phyloP scores from a whole-genome alignment of 2,797 vertebrate genomes.

The Eulemur mongoz region DNA sequence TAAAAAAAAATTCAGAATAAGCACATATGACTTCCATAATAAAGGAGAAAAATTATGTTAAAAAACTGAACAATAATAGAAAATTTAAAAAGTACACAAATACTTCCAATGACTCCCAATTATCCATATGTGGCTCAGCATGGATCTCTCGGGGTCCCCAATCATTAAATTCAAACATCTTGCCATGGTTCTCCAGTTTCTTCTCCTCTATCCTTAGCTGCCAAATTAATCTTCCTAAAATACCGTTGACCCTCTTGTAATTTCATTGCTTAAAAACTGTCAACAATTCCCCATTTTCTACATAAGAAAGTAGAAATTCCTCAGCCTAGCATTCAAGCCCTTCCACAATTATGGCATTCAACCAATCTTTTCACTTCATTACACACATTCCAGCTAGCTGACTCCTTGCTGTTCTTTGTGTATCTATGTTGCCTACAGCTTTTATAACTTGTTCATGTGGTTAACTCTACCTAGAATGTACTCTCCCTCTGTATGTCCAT shows the following conservation, averaged over 20 bases:
- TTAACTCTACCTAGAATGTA: not conserved
- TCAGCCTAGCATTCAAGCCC: not conserved
- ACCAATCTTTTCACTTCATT: not conserved
- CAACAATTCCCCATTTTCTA: not conserved
- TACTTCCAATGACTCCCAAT: not conserved
- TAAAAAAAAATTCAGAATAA: not conserved
- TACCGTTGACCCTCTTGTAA: not conserved
- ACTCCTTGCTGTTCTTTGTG: not conserved
- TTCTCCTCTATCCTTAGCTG: not conserved
- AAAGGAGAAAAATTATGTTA: constrained; percentile 14
- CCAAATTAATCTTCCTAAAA: constrained; percentile 1
- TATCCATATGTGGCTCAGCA: not conserved
- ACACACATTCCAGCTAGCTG: not conserved
- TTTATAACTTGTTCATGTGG: not conserved
- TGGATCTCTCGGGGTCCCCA: not conserved
- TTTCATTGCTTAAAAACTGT: constrained; percentile 14
- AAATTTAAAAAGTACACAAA: not conserved
- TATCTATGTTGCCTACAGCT: not conserved
- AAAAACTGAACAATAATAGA: constrained; percentile 13
- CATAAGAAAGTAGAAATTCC: not conserved
- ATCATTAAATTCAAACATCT: not conserved
- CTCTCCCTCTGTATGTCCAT: not conserved
- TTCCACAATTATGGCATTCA: not conserved
- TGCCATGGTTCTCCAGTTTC: not conserved
- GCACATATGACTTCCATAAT: not conserved